Percentiles rank a stretch among this genome's conserved stretches.
These are phyloP conservation scores for Hippocampus abdominalis DNA, from an alignment of 2,113 vertebrate genomes.

Conservation along the genomic window DNA sequence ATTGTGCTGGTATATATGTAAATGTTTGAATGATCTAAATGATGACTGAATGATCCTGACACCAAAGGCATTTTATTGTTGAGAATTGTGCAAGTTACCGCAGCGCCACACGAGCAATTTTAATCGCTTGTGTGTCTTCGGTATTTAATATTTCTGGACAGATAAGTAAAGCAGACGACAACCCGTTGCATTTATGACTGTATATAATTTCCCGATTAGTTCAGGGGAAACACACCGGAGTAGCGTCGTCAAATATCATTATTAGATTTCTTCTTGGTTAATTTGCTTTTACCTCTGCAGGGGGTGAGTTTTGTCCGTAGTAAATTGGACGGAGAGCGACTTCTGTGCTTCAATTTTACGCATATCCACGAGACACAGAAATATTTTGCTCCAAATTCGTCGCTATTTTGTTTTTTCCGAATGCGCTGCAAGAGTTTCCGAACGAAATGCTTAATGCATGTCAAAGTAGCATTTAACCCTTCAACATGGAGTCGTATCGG, in stretches of 20 bases:
- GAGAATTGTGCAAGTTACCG: too few species aligned
- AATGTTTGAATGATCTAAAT: too few species aligned
- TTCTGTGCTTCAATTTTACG: conserved; percentile 45
- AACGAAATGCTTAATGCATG: conserved; percentile 34
- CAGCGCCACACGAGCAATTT: too few species aligned
- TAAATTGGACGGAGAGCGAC: neutral
- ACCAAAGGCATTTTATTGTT: too few species aligned
- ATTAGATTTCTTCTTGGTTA: neutral
- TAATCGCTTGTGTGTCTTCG: too few species aligned
- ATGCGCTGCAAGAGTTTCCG: conserved; percentile 27
- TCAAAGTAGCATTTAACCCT: conserved; percentile 43
- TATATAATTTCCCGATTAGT: neutral
- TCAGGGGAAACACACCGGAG: neutral
- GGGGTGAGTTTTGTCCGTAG: conserved; percentile 16
- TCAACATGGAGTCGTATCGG: conserved; percentile 12
- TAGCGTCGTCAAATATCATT: neutral
- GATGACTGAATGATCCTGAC: too few species aligned
- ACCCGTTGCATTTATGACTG: too few species aligned
- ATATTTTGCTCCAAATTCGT: neutral
- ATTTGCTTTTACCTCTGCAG: neutral
- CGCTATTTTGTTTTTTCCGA: conserved; percentile 12
- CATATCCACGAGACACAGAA: conserved; percentile 17
- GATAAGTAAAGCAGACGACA: too few species aligned
- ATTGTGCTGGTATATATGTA: too few species aligned
- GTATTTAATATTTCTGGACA: too few species aligned